phyloP scores from a whole-genome alignment of 1,140 invertebrate species.

The Lordiphosa mommai region DNA sequence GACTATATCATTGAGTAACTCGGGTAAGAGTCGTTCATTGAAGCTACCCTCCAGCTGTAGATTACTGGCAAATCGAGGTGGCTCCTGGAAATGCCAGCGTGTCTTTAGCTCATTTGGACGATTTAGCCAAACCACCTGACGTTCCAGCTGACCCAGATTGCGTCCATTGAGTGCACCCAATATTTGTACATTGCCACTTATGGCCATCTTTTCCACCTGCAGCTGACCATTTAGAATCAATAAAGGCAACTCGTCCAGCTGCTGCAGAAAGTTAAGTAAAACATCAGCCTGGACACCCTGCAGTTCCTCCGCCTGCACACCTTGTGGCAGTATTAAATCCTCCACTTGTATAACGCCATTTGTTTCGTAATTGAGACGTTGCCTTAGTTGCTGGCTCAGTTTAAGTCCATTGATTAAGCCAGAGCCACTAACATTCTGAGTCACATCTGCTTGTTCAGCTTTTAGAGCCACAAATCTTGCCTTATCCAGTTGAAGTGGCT shows the following conservation, averaged over 20 bases:
- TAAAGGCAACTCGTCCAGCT: constrained; percentile 61
- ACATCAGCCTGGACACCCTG: constrained; percentile 43
- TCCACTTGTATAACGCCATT: constrained; percentile 44
- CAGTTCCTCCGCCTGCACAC: constrained; percentile 35
- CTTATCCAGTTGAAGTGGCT: constrained; percentile 36
- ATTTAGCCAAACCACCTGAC: constrained; percentile 64
- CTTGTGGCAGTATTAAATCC: constrained; percentile 50
- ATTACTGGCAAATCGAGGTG: constrained; percentile 33
- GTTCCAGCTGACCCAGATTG: constrained; percentile 41
- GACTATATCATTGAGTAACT: constrained; percentile 56
- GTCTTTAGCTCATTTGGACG: constrained; percentile 52
- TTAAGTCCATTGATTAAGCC: constrained; percentile 37
- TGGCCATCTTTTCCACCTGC: constrained; percentile 50
- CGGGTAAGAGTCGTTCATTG: constrained; percentile 48
- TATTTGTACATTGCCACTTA: constrained; percentile 49
- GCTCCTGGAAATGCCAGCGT: constrained; percentile 35
- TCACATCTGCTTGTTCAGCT: constrained; percentile 33
- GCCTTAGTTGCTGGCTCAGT: constrained; percentile 1
- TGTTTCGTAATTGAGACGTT: constrained; percentile 4
- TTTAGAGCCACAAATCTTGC: constrained; percentile 32
- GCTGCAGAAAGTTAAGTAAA: constrained; percentile 47
- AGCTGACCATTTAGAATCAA: constrained; percentile 66
- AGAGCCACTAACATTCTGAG: constrained; percentile 30
- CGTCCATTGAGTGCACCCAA: constrained; percentile 31
- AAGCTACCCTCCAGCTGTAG: constrained; percentile 48